A percentile compares a stretch with the other conserved stretches of the same genome.
Conservation (phyloP, 1,140 invertebrate genomes). For the Drosophila nannoptera region DNA sequence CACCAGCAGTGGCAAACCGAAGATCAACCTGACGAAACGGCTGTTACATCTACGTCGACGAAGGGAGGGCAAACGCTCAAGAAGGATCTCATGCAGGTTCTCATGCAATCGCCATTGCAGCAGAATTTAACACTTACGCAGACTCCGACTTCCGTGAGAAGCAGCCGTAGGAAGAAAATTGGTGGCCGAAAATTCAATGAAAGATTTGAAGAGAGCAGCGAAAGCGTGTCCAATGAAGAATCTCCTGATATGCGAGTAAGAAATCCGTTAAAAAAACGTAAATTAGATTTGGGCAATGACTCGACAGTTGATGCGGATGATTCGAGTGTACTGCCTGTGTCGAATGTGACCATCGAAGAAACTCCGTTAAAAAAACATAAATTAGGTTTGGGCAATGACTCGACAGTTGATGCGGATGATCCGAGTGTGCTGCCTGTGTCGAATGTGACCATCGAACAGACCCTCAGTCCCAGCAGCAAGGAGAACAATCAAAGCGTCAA, state of each 20-base stretch:
- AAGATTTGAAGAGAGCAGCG: neutral
- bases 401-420: neutral
- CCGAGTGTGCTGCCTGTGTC: constrained; percentile 16
- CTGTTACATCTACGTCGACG: constrained; percentile 59
- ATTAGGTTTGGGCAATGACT: constrained; percentile 12
- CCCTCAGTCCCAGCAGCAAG: constrained; percentile 6
- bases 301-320: neutral
- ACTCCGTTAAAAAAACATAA: constrained; percentile 41
- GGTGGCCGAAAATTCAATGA: neutral
- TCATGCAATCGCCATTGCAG: constrained; percentile 43
- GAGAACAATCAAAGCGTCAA: neutral
- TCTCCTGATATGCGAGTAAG: constrained; percentile 13
- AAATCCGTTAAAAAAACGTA: constrained; percentile 39
- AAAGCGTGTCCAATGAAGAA: neutral
- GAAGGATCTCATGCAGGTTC: constrained; percentile 29
- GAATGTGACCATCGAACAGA: constrained; percentile 51
- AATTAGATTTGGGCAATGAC: constrained; percentile 19
- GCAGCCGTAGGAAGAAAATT: neutral
- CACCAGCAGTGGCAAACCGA: constrained; percentile 39
- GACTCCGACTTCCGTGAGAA: constrained; percentile 1
- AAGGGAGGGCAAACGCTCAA: constrained; percentile 32
- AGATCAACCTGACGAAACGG: constrained; percentile 49
- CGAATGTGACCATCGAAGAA: constrained; percentile 53
- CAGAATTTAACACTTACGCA: constrained; percentile 1
- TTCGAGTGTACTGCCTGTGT: constrained; percentile 9